Evolutionary conservation across 2,113 vertebrate genomes (phyloP), one percentile per base, ranked within the genome.

Genomic region (Eulacestoma nigropectus): DNA sequence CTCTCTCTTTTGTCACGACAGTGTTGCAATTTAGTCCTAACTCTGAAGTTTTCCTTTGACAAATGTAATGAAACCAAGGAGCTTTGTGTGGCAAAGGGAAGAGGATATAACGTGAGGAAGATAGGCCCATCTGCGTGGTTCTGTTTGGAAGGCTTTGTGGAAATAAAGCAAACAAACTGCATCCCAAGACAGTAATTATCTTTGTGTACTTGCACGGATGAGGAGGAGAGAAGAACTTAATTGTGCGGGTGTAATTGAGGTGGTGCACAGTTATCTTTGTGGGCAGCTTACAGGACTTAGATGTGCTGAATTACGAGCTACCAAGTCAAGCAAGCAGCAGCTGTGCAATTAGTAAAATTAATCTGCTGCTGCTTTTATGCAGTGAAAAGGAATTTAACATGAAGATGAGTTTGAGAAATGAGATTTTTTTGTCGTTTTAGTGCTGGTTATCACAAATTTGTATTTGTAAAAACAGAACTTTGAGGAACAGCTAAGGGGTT

Each of bases 181-280:
- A 55, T 93, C 78, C 89, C 67, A n/a, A 67, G 87, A 67, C 42
- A 76, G 12, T 59, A 78, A 85, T 96, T 85, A 79, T 47, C 62
- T 76, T 47, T 37, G n/a, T 62, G 67, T 73, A 44, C 65, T 83
- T 94, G 74, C 27, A 12, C 2, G 10, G 57, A 25, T 42, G 67
- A 67, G 64, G 13, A 63, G 44, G 63, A 64, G 41, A 94, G 33
- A 30, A 77, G 69, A 56, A 18, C 26, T 63, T 79, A 89, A 76
- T 93, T 83, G 84, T 73, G 67, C 84, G 65, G 90, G 74, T 96
- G 74, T 92, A 87, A 68, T 29, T 89, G 89, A 82, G 70, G 84
- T 85, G 67, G 16, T 56, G n/a, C 33, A 25, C 25, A 15, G 70
- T 83, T 83, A 39, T 23, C 55, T 41, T 41, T 29, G 44, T 57